Evolutionary conservation across 1,140 invertebrate species (phyloP), one percentile per base, ranked within the genome.

Genomic region (Plutomurus gul): DNA sequence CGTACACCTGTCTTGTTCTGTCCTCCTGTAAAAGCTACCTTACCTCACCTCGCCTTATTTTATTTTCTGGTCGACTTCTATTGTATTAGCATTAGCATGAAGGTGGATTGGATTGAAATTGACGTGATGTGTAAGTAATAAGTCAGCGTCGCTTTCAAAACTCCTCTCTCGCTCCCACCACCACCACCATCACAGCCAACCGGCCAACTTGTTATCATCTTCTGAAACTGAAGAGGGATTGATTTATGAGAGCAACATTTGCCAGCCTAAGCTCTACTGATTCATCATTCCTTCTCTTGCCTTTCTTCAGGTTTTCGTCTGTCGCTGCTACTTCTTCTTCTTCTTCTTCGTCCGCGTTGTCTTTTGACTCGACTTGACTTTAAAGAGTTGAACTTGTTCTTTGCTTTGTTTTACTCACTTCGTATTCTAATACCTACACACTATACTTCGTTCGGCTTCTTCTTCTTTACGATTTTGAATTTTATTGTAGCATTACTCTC

Each of bases 81-180:
- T 43, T 43, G 39, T 43, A 43, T 43, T 43, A 10, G 39, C 39
- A 43, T 43, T 43, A 43, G 39, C n/a, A 43, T 43, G 11, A 43
- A n/a, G 13, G 16, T 65, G 56, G 56, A 65, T 65, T 65, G 43
- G 73, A 75, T 75, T 75, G 43, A 49, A 75, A 75, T 47, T 75
- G 73, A 75, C 73, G 73, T 75, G 73, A 46, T 43, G 47, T 75
- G 73, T 75, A 75, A 73, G 73, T 49, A 75, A 75, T 75, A 75
- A 75, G 73, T 75, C 73, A 75, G 73, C 56, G 27, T 65, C 56
- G 56, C 56, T 65, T 30, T 65, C 11, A 33, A 33, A 33, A 33
- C 56, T 65, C 56, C 56, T 65, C 27, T 30, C 13, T 25, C 56
- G 30, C 56, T 30, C 56, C 30, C 56, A 30, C 39, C n/a, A 43